A percentile compares a stretch with the other conserved stretches of the same genome.
Evolutionary conservation across 2,113 vertebrate genomes (phyloP).

Genomic region (Cebidichthys violaceus): DNA sequence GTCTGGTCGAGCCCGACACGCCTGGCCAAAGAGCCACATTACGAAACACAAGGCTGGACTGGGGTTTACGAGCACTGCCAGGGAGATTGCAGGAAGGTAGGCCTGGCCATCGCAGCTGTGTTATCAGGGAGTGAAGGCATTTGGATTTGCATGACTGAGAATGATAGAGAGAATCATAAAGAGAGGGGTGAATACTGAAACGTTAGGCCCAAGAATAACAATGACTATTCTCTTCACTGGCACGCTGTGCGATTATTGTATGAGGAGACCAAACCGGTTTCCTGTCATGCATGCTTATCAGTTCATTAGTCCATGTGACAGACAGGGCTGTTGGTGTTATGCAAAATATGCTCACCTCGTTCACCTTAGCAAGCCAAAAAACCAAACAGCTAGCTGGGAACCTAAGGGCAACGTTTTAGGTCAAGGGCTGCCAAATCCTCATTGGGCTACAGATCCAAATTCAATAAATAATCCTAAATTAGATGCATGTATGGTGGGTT

Average conservation of each 20-base stretch:
- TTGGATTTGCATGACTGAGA: constrained; percentile 3
- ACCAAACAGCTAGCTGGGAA: constrained; percentile 2
- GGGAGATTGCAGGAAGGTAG: constrained; percentile 11
- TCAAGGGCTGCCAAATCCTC: background rate
- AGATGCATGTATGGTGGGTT: background rate
- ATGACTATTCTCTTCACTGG: background rate
- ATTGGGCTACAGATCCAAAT: background rate
- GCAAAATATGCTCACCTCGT: constrained; percentile 27
- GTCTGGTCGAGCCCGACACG: constrained; percentile 1
- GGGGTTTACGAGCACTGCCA: constrained; percentile 14
- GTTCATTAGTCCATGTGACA: constrained; percentile 38
- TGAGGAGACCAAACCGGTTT: constrained; percentile 57
- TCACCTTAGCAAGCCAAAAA: background rate
- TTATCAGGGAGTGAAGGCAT: constrained; percentile 41
- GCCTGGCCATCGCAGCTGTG: background rate
- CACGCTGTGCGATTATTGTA: constrained; percentile 25
- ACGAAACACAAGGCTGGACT: constrained; percentile 9
- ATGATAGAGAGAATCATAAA: constrained; percentile 29
- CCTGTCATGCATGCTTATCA: constrained; percentile 48
- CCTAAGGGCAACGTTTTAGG: background rate
- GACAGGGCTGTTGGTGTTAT: constrained; percentile 32
- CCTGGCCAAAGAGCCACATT: constrained; percentile 35
- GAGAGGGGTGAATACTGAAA: constrained; percentile 1
- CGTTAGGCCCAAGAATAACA: constrained; percentile 3
- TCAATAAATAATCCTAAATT: background rate